Evolutionary conservation across 2,888 invertebrate genomes (phyloP).

Genomic region (Altica lythri): DNA sequence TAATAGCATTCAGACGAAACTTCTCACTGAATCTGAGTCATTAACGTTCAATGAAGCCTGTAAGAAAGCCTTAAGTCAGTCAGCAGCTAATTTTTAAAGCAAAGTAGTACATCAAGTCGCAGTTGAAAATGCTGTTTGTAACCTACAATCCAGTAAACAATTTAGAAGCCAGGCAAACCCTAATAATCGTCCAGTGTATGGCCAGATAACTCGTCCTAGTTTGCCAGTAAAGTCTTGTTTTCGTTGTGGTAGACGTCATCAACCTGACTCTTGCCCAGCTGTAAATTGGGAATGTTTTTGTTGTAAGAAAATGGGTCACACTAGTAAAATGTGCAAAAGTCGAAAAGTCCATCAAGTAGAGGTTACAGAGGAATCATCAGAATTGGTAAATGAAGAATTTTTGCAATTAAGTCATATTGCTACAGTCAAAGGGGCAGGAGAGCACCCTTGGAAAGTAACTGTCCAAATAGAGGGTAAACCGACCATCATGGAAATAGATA

Average conservation of each 20-base stretch:
- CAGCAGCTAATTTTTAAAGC: constrained; percentile 13
- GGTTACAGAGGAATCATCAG: too few relatives aligned
- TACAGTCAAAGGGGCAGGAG: background rate
- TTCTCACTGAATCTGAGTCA: constrained; percentile 31
- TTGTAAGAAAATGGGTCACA: constrained; percentile 23
- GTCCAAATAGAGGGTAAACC: background rate
- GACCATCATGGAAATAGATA: background rate
- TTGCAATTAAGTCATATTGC: background rate
- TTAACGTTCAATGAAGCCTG: constrained; percentile 18
- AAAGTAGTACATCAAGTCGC: too few relatives aligned
- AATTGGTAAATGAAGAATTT: background rate
- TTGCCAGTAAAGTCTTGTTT: background rate
- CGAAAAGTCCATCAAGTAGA: background rate
- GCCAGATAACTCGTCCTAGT: too few relatives aligned
- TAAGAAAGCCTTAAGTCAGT: constrained; percentile 23
- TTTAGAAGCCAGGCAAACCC: background rate
- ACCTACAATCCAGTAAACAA: background rate
- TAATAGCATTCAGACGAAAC: constrained; percentile 26
- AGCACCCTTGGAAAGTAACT: background rate
- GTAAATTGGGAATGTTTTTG: constrained; percentile 23
- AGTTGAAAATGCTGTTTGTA: background rate
- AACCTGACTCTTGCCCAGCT: constrained; percentile 23
- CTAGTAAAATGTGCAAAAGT: constrained; percentile 17
- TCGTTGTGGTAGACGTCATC: constrained; percentile 18
- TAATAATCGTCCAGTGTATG: too few relatives aligned